Percentiles rank a stretch among this genome's conserved stretches.
Conservation (phyloP, 2,797 vertebrate genomes). For the Parauchenoglanis punctatus region DNA sequence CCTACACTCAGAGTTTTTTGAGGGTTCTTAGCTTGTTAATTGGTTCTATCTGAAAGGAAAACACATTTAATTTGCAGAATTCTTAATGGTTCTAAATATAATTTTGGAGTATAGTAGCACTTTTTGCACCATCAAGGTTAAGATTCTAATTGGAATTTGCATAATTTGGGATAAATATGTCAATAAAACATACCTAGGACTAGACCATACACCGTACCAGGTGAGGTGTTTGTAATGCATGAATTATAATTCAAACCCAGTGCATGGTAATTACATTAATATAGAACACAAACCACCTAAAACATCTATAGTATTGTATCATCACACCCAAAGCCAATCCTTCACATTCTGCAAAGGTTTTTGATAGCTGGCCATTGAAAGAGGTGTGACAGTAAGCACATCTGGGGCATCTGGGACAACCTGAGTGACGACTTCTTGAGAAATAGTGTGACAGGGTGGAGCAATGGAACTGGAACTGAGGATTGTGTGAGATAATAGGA, state of each 20-base stretch:
- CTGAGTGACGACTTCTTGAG: conserved; percentile 42
- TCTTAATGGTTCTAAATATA: no score
- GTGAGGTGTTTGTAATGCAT: neutral
- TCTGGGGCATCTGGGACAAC: conserved; percentile 26
- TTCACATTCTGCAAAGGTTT: neutral
- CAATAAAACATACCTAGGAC: no score
- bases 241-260: neutral
- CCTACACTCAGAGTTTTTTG: neutral
- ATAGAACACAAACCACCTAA: neutral
- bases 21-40: neutral
- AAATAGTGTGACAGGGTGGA: conserved; percentile 11
- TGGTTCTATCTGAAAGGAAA: neutral
- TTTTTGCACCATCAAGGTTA: neutral
- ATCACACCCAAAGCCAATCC: neutral
- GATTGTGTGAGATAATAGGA: neutral
- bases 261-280: neutral
- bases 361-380: neutral
- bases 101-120: neutral
- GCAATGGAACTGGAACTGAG: neutral
- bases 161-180: no score
- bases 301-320: neutral
- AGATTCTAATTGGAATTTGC: neutral
- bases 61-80: neutral
- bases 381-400: neutral
- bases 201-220: neutral